A percentile compares a stretch with the other conserved stretches of the same genome.
phyloP scores from a whole-genome alignment of 2,888 invertebrate species.

The Pecten maximus region DNA sequence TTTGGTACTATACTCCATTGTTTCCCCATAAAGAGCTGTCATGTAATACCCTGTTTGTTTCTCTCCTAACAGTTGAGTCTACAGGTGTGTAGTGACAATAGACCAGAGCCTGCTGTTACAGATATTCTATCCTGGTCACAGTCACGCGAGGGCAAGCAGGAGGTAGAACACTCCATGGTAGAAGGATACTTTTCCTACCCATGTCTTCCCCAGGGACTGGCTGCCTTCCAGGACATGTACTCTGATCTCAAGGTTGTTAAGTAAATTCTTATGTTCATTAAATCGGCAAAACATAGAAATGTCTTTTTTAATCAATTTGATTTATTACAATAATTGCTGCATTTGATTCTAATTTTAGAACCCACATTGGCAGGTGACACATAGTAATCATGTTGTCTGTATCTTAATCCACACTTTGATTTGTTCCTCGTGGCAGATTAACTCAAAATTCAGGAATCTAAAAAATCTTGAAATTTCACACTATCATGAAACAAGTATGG shows the following conservation, averaged over 20 bases:
- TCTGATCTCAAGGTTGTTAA: conserved; percentile 46
- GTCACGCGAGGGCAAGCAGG: background rate
- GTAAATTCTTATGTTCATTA: background rate
- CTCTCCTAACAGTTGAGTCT: background rate
- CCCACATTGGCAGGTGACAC: no score
- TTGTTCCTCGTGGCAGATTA: no score
- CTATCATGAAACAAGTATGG: no score
- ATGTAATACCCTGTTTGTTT: background rate
- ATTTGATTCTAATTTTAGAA: no score
- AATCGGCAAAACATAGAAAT: no score
- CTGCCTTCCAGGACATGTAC: conserved; percentile 42
- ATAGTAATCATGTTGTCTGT: no score
- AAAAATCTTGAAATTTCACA: no score
- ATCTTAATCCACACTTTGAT: no score
- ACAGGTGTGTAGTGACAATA: background rate
- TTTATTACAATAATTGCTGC: background rate
- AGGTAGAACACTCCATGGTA: conserved; percentile 30
- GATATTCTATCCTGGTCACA: conserved; percentile 44
- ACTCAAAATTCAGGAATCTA: no score
- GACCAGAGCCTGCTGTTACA: conserved; percentile 3
- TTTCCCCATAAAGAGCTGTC: no score
- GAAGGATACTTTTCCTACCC: conserved; percentile 61
- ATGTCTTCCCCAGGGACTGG: conserved; percentile 52
- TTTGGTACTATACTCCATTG: background rate
- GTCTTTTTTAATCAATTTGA: background rate